Evolutionary conservation across 2,113 vertebrate species (phyloP), one percentile per base, ranked within the genome.

Genomic region (Brachyhypopomus occidentalis): DNA sequence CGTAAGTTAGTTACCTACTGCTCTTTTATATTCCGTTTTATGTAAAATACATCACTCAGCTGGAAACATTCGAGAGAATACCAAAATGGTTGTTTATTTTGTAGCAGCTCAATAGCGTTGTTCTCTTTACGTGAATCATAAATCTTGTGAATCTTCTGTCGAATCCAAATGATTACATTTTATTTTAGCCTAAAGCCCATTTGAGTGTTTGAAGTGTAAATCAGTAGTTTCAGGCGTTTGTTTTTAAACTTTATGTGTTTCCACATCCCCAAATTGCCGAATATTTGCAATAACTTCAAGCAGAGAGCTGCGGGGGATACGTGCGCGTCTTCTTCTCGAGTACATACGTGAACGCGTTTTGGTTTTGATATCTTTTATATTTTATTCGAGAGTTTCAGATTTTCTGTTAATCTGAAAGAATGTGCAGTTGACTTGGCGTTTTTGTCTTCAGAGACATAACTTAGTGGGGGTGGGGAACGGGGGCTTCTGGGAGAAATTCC

Each of bases 1-100:
- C 92, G 95, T 95, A 94, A 95, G 95, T 95, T 82, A 73, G 52
- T 80, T 62, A 83, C 90, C 79, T 86, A 55, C 36, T 87, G 75
- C 69, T 85, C n/a, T 38, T 17, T 56, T 77, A 62, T 25, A 55
- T 62, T 4, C 25, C 19, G 17, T 69, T 20, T 70, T 55, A 59
- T 41, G 41, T 72, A 58, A 16, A 73, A 11, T 79, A 27, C 23
- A 56, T 27, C 11, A 36, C 23, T 48, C 23, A 17, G 62, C 25
- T 38, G 66, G 30, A 34, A 69, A 69, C 7, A 36, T 27, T 2
- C 5, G 64, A 11, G 16, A 19, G 63, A 22, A n/a, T 60, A 66
- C 12, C 63, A 14, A 63, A 25, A 25, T 25, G 22, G 22, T 25
- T 25, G 22, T 12, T 25, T 25, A 52, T 63, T 63, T 11, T 63